Evolutionary conservation across 2,113 vertebrate species (phyloP).

Genomic region (Aix galericulata): DNA sequence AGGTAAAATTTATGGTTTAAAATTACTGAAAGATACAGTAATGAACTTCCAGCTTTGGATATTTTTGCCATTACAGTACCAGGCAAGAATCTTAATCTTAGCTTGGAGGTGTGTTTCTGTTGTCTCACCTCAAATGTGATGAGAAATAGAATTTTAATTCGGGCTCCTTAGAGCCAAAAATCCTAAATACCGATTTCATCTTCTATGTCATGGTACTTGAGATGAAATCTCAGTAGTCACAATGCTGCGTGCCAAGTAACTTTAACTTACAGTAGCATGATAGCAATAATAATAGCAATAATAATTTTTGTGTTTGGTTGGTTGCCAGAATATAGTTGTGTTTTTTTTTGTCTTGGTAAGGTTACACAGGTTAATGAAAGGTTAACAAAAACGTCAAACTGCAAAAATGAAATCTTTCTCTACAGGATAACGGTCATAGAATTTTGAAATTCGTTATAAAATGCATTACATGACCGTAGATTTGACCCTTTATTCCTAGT

Average conservation of each 20-base stretch:
- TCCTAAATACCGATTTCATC: background rate
- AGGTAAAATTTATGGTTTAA: conserved; percentile 75
- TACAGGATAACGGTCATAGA: background rate
- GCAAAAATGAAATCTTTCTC: background rate
- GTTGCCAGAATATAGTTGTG: background rate
- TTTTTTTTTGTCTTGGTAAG: background rate
- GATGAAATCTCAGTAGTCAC: background rate
- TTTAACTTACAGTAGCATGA: background rate
- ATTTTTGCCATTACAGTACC: background rate
- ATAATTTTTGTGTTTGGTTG: background rate
- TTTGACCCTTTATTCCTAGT: background rate
- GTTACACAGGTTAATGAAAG: background rate
- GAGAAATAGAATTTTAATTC: background rate
- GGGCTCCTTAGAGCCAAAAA: background rate
- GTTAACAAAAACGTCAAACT: background rate
- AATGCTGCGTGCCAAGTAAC: background rate
- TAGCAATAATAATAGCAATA: background rate
- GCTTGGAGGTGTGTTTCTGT: background rate
- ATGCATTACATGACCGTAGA: background rate
- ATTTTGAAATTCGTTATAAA: conserved; percentile 9
- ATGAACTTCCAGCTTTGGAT: background rate
- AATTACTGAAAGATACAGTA: background rate
- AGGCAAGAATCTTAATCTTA: background rate
- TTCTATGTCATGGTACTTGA: background rate
- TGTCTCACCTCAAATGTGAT: background rate